Conservation (phyloP, 1,140 invertebrate genomes). For the Philopotamus ludificatus region DNA sequence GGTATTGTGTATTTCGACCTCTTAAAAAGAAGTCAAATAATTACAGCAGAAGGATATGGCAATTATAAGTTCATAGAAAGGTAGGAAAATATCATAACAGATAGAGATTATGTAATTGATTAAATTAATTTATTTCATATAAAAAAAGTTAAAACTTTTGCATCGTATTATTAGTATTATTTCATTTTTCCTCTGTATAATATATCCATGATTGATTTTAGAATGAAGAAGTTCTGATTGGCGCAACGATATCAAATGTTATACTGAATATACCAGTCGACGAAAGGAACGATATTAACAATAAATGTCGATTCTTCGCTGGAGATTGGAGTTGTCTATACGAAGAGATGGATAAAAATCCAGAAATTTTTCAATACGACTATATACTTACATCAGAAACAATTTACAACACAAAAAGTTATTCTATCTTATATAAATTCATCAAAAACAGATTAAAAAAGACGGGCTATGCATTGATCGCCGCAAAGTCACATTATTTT, state of each 20-base stretch:
- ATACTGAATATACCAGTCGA: conserved; percentile 63
- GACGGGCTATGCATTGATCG: conserved; percentile 68
- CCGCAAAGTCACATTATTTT: conserved; percentile 87
- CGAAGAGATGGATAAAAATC: conserved; percentile 49
- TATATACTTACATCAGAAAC: conserved; percentile 87
- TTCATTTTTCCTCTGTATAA: conserved; percentile 32
- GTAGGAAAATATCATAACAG: too few relatives aligned
- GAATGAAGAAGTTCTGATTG: conserved; percentile 75
- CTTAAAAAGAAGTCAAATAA: too few relatives aligned
- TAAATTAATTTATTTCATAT: too few relatives aligned
- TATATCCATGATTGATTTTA: conserved; percentile 55
- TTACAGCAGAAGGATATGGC: too few relatives aligned
- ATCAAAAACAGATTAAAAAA: conserved; percentile 67
- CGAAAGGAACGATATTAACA: conserved; percentile 51
- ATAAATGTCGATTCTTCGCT: conserved; percentile 67
- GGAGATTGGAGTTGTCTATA: conserved; percentile 78
- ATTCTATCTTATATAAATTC: conserved; percentile 70
- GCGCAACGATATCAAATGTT: conserved; percentile 77
- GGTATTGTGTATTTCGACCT: too few relatives aligned
- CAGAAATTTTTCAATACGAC: conserved; percentile 66
- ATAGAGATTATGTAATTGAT: too few relatives aligned
- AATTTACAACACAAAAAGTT: conserved; percentile 82
- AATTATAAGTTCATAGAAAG: too few relatives aligned
- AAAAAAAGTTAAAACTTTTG: not conserved
- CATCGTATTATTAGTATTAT: conserved; percentile 35